These are phyloP conservation scores for Lepus timidus DNA, from an alignment of 2,113 vertebrate genomes.

Conservation along the genomic window DNA sequence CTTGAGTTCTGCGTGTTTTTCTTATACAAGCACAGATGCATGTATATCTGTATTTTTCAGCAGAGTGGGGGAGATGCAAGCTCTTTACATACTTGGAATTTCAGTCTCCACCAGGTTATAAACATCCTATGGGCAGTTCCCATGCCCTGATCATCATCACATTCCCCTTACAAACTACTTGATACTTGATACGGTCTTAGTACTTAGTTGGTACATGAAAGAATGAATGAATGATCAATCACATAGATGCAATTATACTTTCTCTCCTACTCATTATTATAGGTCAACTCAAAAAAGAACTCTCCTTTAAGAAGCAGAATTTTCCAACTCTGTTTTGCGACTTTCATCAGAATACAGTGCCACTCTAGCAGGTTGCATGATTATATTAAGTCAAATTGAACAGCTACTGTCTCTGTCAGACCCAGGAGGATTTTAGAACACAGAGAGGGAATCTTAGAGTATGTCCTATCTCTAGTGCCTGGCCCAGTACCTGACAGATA, in stretches of 20 bases:
- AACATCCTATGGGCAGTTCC: neutral
- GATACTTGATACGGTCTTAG: neutral
- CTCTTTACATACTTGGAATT: neutral
- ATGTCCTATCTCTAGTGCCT: neutral
- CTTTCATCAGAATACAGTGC: neutral
- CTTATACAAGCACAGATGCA: neutral
- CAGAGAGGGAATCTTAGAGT: neutral
- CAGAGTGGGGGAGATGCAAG: rapidly evolving
- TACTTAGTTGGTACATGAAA: neutral
- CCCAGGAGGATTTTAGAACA: neutral
- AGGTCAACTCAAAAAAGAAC: neutral
- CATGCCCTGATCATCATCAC: neutral
- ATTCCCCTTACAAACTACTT: neutral
- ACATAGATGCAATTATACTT: neutral
- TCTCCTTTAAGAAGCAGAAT: neutral
- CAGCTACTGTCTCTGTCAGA: neutral
- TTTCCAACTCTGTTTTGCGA: neutral
- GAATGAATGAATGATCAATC: neutral
- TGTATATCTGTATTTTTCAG: neutral
- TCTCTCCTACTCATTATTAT: neutral
- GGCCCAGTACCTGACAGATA: neutral
- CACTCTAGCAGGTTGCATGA: neutral
- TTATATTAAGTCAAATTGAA: neutral
- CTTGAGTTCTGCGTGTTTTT: neutral
- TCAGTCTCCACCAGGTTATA: neutral